These are phyloP conservation scores for Drosophila tristis DNA, from an alignment of 1,140 invertebrate genomes.

Conservation along the genomic window DNA sequence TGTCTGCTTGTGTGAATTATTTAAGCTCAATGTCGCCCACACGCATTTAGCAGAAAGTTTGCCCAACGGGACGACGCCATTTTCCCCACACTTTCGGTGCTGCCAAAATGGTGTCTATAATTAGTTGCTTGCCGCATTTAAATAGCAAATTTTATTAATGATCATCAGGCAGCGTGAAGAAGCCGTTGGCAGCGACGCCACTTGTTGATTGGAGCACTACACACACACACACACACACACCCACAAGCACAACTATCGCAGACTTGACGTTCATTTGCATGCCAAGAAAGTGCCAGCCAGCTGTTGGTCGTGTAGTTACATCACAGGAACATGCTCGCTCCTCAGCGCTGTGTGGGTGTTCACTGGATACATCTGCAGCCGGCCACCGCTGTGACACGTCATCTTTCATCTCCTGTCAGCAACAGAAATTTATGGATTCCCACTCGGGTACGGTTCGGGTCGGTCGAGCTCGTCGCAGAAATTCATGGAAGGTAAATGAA, in stretches of 20 bases:
- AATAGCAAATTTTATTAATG: slow-evolving; percentile 61
- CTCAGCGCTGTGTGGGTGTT: slow-evolving; percentile 15
- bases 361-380: slow-evolving; percentile 3
- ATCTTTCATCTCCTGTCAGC: slow-evolving; percentile 64
- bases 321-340: slow-evolving; percentile 4
- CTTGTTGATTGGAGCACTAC: slow-evolving; percentile 56
- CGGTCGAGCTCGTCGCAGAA: slow-evolving; percentile 3
- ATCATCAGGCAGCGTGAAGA: slow-evolving; percentile 17
- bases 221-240: neutral
- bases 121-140: slow-evolving; percentile 62
- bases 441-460: slow-evolving; percentile 2
- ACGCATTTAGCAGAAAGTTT: slow-evolving; percentile 45
- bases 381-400: slow-evolving; percentile 41
- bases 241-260: slow-evolving; percentile 1
- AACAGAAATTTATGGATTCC: slow-evolving; percentile 60
- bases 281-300: slow-evolving; percentile 25
- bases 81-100: slow-evolving; percentile 7
- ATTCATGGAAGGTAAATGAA: slow-evolving; percentile 42
- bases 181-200: slow-evolving; percentile 19
- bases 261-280: slow-evolving; percentile 29
- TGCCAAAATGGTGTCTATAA: slow-evolving; percentile 63
- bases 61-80: slow-evolving; percentile 21
- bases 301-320: slow-evolving; percentile 42
- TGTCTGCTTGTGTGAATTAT: slow-evolving; percentile 38
- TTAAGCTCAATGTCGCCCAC: slow-evolving; percentile 60